Conservation (phyloP, 2,888 invertebrate genomes). For the Julus scanicus region DNA sequence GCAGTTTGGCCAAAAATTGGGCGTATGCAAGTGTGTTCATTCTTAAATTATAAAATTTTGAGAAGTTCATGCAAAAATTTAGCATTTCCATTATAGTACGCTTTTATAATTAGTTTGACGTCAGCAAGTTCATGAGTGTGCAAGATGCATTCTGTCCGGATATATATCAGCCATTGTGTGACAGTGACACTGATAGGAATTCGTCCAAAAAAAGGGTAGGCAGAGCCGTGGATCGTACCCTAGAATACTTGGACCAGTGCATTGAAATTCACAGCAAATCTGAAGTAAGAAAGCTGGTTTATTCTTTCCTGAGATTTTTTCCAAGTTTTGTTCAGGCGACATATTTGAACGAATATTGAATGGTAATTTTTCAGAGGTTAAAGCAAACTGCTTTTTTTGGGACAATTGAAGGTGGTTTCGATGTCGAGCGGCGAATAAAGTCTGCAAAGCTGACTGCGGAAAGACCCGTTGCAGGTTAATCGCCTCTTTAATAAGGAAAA, state of each 20-base stretch:
- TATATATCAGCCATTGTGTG: conserved; percentile 82
- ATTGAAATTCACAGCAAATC: conserved; percentile 74
- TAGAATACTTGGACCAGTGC: conserved; percentile 76
- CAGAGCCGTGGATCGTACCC: conserved; percentile 79
- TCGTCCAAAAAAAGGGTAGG: conserved; percentile 77
- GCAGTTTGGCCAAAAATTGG: conserved; percentile 85
- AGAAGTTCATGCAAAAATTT: too few relatives aligned
- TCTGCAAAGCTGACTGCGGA: conserved; percentile 74
- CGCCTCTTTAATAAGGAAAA: background rate
- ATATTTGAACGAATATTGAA: too few relatives aligned
- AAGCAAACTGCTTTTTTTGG: conserved; percentile 72
- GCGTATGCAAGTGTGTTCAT: conserved; percentile 71
- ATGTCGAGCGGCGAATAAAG: conserved; percentile 73
- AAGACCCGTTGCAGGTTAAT: conserved; percentile 65
- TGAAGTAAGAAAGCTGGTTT: conserved; percentile 63
- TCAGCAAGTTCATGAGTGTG: conserved; percentile 74
- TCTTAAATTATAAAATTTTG: background rate
- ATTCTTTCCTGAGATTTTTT: conserved; percentile 51
- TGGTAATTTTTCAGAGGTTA: conserved; percentile 64
- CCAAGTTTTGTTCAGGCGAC: background rate
- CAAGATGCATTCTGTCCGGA: conserved; percentile 83
- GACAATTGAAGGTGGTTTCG: conserved; percentile 80
- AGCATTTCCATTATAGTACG: background rate
- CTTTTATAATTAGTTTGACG: conserved; percentile 69
- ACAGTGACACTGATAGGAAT: conserved; percentile 76